Evolutionary conservation across 2,113 vertebrate species (phyloP).

Genomic region (Probosciger aterrimus): DNA sequence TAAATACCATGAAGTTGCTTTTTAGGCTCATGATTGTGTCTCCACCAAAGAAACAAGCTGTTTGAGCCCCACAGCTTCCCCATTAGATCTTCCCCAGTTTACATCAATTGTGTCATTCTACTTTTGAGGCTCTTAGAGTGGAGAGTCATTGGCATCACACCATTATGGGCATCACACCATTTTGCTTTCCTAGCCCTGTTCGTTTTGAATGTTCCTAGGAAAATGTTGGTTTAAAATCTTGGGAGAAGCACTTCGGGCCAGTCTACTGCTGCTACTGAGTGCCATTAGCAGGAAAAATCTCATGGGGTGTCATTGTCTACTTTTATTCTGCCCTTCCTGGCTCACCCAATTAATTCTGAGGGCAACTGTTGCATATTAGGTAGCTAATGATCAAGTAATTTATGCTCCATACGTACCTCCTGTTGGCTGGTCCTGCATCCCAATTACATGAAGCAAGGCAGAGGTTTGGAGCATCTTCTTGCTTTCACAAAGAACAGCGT

Average conservation of each 20-base stretch:
- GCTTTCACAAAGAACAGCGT: not conserved
- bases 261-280: not conserved
- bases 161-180: no score
- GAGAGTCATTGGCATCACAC: not conserved
- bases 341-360: not conserved
- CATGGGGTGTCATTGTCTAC: not conserved
- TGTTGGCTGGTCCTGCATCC: not conserved
- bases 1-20: not conserved
- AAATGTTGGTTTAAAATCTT: not conserved
- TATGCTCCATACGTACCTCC: not conserved
- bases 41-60: not conserved
- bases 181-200: not conserved
- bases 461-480: not conserved
- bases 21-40: not conserved
- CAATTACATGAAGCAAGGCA: not conserved
- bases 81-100: not conserved
- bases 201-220: not conserved
- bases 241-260: not conserved
- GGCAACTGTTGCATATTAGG: not conserved
- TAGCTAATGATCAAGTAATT: constrained; percentile 1
- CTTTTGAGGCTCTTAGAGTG: not conserved
- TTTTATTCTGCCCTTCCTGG: not conserved
- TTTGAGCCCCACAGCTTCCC: not conserved
- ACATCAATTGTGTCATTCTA: not conserved
- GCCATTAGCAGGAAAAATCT: not conserved